Evolutionary conservation across 2,888 invertebrate species (phyloP), one percentile per base, ranked within the genome.

Genomic region (Drosophila acutilabella): DNA sequence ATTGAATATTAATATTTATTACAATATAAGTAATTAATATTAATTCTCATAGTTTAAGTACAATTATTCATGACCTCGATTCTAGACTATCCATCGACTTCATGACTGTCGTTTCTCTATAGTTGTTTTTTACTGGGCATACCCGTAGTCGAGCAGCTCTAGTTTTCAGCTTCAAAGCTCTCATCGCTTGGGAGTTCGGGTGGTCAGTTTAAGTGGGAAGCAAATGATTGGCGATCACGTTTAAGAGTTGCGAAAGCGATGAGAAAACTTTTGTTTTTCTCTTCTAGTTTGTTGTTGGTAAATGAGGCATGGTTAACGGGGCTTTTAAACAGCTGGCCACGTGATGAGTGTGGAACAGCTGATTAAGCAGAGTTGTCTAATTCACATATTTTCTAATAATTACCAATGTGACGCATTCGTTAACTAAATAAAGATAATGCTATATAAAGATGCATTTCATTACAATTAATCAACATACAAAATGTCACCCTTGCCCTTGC

Each of bases 341-440:
- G 69, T 66, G 66, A 44, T 23, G 26, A 30, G 50, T 30, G 10
- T 45, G 51, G 16, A 45, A 38, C 68, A 70, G 54, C 67, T 70
- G 60, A 50, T 54, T 59, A 65, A 68, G 47, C 42, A 42, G 5
- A 26, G 10, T 58, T 53, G 47, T 38, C n/a, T 33, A 47, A 33
- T 38, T 13, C 8, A 2, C 7, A 2, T 6, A 30, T 30, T 30
- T 8, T 8, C 13, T n/a, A 44, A 5, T 50, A 11, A 36, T 23
- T 36, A 42, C 38, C 20, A 53, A 41, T 53, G 45, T 52, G n/a
- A 47, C 18, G 18, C 30, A 18, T 53, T 13, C 40, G 48, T 41
- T 13, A 30, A 41, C 20, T 16, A 7, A 42, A 57, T 36, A 30
- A 58, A 51, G 48, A 13, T 16, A 13, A 7, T 23, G 30, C 59